Evolutionary conservation across 2,113 vertebrate species (phyloP).

Genomic region (Peromyscus polionotus): DNA sequence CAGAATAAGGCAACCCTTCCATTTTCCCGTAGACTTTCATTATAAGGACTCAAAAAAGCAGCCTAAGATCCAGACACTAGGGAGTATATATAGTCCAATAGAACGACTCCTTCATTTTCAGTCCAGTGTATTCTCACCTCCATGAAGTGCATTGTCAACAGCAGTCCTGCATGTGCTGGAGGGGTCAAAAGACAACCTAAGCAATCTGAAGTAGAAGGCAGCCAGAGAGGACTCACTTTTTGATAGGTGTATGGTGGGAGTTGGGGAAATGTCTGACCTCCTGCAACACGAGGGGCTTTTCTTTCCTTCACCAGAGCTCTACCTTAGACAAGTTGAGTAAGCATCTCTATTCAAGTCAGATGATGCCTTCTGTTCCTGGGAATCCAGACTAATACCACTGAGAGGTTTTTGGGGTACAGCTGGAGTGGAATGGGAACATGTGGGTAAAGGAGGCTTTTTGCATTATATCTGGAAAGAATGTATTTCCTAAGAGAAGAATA

Average conservation of each 20-base stretch:
- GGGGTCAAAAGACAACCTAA: background rate
- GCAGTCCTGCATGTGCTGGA: background rate
- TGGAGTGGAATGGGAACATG: background rate
- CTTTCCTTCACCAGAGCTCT: background rate
- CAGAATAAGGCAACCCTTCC: background rate
- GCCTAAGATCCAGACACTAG: background rate
- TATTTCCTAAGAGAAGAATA: slow-evolving; percentile 52
- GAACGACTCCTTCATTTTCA: slow-evolving; percentile 8
- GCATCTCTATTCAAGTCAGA: background rate
- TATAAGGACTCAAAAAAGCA: background rate
- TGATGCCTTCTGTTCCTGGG: background rate
- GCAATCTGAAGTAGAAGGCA: background rate
- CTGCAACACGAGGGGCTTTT: background rate
- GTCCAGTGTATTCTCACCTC: background rate
- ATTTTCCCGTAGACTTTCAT: background rate
- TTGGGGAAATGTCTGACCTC: background rate
- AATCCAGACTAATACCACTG: background rate
- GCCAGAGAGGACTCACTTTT: background rate
- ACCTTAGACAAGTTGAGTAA: background rate
- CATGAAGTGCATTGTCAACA: background rate
- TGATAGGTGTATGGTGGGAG: background rate
- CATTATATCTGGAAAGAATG: slow-evolving; percentile 39
- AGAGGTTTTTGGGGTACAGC: background rate
- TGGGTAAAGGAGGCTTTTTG: background rate
- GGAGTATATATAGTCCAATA: background rate